These are phyloP conservation scores for Gallinago paraguaiae DNA, from an alignment of 2,113 vertebrate species.

Conservation along the genomic window DNA sequence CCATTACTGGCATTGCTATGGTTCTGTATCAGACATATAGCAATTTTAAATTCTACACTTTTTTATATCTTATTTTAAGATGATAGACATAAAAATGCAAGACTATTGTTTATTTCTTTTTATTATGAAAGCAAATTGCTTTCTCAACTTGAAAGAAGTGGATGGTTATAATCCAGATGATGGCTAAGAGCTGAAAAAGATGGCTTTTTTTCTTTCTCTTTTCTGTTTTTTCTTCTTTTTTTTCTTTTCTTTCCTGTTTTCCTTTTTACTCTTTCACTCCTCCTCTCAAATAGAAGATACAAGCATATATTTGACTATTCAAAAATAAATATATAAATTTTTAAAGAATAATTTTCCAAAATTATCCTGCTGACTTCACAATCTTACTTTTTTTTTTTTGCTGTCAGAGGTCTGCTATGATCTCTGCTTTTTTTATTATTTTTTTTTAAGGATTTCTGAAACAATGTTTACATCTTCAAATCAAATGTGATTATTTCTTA, in stretches of 20 bases:
- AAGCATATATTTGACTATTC: neutral
- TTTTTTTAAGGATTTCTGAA: neutral
- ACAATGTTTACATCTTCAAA: neutral
- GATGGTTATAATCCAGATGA: neutral
- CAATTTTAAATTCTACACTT: constrained; percentile 37
- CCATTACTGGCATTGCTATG: constrained; percentile 22
- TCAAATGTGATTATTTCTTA: neutral
- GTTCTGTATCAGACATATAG: constrained; percentile 43
- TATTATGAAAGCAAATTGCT: neutral
- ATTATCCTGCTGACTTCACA: neutral
- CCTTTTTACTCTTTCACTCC: neutral
- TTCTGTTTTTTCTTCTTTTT: neutral
- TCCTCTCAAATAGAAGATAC: neutral
- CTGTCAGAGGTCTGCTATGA: neutral
- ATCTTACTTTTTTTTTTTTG: neutral
- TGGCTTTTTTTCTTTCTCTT: neutral
- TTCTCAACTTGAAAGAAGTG: neutral
- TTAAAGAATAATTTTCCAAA: neutral
- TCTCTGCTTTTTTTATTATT: neutral
- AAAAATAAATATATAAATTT: neutral
- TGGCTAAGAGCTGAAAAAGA: neutral
- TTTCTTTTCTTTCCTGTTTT: neutral
- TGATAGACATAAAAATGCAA: constrained; percentile 40
- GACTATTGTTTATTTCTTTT: neutral
- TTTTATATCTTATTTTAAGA: constrained; percentile 54